These are phyloP conservation scores for Peromyscus melanophrys DNA, from an alignment of 2,797 vertebrate species.

Conservation along the genomic window DNA sequence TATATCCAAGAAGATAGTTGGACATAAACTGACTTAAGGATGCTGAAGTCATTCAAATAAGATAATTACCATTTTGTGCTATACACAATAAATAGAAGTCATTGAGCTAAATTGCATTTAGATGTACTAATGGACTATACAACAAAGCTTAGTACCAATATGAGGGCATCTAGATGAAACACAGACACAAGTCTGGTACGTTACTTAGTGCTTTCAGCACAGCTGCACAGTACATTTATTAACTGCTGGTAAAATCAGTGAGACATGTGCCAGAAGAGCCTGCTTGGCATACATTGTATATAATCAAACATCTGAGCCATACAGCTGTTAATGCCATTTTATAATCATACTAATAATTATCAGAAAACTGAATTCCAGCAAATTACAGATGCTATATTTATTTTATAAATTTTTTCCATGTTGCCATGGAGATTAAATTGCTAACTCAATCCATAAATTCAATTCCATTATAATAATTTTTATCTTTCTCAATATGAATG, in stretches of 20 bases:
- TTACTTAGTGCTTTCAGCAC: conserved; percentile 76
- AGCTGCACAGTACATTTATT: conserved; percentile 80
- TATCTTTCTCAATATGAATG: conserved; percentile 81
- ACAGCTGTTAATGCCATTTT: conserved; percentile 86
- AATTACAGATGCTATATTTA: conserved; percentile 87
- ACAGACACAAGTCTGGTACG: background rate
- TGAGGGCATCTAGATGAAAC: conserved; percentile 32
- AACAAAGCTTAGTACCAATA: conserved; percentile 23
- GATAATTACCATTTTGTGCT: background rate
- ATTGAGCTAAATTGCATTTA: conserved; percentile 47
- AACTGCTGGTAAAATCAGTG: conserved; percentile 86
- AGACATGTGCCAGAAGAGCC: conserved; percentile 78
- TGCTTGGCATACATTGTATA: conserved; percentile 81
- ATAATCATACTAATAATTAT: conserved; percentile 87
- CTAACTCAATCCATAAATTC: conserved; percentile 76
- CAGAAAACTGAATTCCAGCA: conserved; percentile 84
- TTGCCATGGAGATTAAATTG: conserved; percentile 81
- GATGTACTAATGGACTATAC: conserved; percentile 9
- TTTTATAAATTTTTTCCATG: conserved; percentile 85
- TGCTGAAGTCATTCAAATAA: background rate
- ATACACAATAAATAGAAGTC: no score
- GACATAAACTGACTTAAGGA: background rate
- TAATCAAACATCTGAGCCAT: conserved; percentile 85
- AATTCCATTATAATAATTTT: conserved; percentile 75
- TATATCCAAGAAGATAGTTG: background rate